These are phyloP conservation scores for Oreonectes daqikongensis DNA, from an alignment of 2,797 vertebrate species.

Conservation along the genomic window DNA sequence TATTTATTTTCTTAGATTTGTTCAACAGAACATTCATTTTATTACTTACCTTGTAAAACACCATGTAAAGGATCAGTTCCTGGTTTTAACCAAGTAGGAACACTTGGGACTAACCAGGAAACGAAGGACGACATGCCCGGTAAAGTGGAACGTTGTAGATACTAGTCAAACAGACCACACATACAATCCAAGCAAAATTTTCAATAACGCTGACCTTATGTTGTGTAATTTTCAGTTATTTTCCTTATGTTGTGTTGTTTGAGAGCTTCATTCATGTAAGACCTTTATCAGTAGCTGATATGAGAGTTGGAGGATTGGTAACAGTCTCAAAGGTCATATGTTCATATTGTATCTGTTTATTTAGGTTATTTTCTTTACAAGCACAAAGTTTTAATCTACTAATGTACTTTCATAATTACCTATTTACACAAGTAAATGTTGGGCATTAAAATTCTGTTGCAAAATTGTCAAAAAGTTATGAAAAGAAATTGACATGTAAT, in stretches of 20 bases:
- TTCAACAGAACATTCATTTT: not conserved
- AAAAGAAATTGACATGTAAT: not conserved
- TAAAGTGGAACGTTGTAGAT: conserved; percentile 11
- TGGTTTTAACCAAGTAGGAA: conserved; percentile 70
- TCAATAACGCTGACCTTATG: conserved; percentile 44
- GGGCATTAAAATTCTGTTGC: not conserved
- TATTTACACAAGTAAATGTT: not conserved
- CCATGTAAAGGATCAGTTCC: conserved; percentile 71
- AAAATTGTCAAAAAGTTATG: not conserved
- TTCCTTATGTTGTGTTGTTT: conserved; percentile 24
- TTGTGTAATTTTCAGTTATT: conserved; percentile 21
- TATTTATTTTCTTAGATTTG: not conserved
- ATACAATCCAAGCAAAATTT: not conserved
- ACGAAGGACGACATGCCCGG: conserved; percentile 54
- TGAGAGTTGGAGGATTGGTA: conserved; percentile 31
- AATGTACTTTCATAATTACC: not conserved
- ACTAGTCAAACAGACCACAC: not conserved
- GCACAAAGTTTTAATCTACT: not conserved
- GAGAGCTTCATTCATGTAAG: conserved; percentile 2
- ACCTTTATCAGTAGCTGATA: conserved; percentile 43
- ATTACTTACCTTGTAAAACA: conserved; percentile 77
- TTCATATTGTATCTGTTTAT: not conserved
- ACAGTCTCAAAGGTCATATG: conserved; percentile 53
- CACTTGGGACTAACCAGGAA: conserved; percentile 68
- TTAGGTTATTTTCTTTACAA: not conserved